Percentiles rank a stretch among this genome's conserved stretches.
Conservation (phyloP, 2,797 vertebrate genomes). For the Parotocinclus haroldoi region DNA sequence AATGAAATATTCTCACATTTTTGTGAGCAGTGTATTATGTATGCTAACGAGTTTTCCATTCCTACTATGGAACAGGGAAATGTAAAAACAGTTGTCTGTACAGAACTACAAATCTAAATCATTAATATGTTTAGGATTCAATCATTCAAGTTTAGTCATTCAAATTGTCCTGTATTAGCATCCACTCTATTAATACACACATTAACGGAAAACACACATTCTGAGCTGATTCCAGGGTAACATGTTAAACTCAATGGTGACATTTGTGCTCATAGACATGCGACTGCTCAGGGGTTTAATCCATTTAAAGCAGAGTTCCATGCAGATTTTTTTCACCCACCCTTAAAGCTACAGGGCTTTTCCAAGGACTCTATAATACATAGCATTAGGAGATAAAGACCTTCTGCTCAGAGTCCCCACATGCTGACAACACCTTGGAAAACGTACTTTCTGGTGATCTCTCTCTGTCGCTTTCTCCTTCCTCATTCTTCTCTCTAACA, state of each 20-base stretch:
- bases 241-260: constrained; percentile 55
- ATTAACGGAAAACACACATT: too few relatives aligned
- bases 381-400: constrained; percentile 75
- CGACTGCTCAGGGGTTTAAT: constrained; percentile 68
- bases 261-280: constrained; percentile 61
- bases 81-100: too few relatives aligned
- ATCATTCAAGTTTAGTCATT: too few relatives aligned
- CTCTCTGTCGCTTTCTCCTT: constrained; percentile 33
- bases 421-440: constrained; percentile 68
- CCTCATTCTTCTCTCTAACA: constrained; percentile 19
- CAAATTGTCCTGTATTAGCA: too few relatives aligned
- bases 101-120: too few relatives aligned
- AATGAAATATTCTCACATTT: too few relatives aligned
- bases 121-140: too few relatives aligned
- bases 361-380: constrained; percentile 64
- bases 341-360: constrained; percentile 63
- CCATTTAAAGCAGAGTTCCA: constrained; percentile 66
- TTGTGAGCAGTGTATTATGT: too few relatives aligned
- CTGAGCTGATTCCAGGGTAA: too few relatives aligned
- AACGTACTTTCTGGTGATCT: constrained; percentile 47
- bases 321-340: constrained; percentile 71
- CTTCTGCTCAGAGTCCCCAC: constrained; percentile 64
- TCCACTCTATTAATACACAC: too few relatives aligned
- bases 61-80: too few relatives aligned
- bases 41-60: too few relatives aligned